Evolutionary conservation across 2,797 vertebrate genomes (phyloP), one percentile per base, ranked within the genome.

Genomic region (Scarus forsteni): DNA sequence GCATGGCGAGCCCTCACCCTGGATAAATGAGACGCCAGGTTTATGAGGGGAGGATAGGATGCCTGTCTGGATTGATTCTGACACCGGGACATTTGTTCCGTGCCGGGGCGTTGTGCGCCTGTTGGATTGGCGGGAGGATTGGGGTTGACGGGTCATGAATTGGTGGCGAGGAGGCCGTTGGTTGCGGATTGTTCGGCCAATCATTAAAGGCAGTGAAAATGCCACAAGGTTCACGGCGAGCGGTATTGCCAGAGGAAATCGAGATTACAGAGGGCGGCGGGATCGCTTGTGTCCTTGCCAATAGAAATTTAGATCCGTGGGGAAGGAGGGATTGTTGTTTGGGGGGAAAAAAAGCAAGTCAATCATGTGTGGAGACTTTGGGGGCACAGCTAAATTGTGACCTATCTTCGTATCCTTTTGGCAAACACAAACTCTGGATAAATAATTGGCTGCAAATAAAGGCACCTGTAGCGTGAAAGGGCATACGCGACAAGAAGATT

Each of bases 61-160:
- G 90, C 79, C 82, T 87, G 89, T 89, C 86, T 85, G 87, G 85
- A 93, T 93, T 90, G 90, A 92, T 89, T 93, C 89, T 85, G 92
- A 89, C 92, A 89, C 75, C 7, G 68, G 89, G 85, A 92, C 89
- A 92, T 94, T 94, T 92, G 92, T 89, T 90, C 79, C 77, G 81
- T 54, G 90, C 87, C 70, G 81, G 80, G 27, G 89, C 87, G 88
- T 79, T 88, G 88, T 89, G 91, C 75, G 87, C 83, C 85, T 95
- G 92, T 92, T 92, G 93, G 94, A 95, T 94, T 94, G 94, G 92
- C 86, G 85, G 80, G 81, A 89, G 90, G 90, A 94, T 94, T 94
- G 93, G 76, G 94, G 89, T 89, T 94, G 94, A 93, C 94, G 90
- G 93, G 92, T 91, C 91, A 94, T 93, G 95, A 96, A 96, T 96